phyloP scores from a whole-genome alignment of 2,113 vertebrate species.

The Petrocephalus zakoni region DNA sequence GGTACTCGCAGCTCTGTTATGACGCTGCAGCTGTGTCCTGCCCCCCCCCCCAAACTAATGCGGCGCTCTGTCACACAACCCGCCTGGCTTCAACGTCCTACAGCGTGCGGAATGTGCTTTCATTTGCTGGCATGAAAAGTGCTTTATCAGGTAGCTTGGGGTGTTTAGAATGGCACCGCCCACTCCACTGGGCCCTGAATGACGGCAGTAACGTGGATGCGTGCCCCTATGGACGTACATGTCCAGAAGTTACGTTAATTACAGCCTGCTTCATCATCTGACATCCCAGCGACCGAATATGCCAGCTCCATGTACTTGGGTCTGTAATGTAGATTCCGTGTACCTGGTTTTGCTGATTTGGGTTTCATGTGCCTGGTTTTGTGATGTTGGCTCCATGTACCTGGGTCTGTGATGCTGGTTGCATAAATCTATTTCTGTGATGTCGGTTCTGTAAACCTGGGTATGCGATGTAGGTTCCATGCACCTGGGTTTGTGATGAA shows the following conservation, averaged over 20 bases:
- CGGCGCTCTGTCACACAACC: background rate
- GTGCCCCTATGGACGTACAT: background rate
- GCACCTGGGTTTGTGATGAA: background rate
- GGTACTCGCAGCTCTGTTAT: background rate
- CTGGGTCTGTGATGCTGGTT: background rate
- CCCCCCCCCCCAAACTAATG: background rate
- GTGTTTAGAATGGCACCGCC: background rate
- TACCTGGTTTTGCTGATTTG: background rate
- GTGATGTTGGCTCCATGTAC: background rate
- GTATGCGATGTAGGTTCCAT: too few relatives aligned
- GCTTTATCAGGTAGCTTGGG: background rate
- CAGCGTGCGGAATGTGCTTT: background rate
- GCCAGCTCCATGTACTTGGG: background rate
- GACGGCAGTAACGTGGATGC: background rate
- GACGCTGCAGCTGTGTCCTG: background rate
- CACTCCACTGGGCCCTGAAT: background rate
- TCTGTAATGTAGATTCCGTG: background rate
- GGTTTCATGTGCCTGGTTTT: background rate
- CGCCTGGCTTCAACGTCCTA: background rate
- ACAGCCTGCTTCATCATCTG: background rate
- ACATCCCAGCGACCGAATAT: background rate
- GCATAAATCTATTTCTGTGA: background rate
- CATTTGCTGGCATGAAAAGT: background rate
- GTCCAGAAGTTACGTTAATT: background rate
- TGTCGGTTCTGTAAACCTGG: background rate